These are phyloP conservation scores for Phaonia tiefii DNA, from an alignment of 2,888 invertebrate genomes.

Conservation along the genomic window DNA sequence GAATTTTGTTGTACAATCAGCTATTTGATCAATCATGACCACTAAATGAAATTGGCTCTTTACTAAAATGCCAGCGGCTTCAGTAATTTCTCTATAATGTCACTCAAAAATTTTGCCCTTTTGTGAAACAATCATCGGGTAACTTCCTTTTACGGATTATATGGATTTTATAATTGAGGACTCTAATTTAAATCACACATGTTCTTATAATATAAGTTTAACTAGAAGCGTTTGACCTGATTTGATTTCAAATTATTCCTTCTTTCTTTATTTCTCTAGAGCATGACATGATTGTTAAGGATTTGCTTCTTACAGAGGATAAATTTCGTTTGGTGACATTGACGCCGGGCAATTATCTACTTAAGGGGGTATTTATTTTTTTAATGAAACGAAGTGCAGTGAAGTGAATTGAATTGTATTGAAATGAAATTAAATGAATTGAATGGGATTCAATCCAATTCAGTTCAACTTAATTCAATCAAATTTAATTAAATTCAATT, in stretches of 20 bases:
- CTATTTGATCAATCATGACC: no score
- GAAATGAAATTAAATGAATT: no score
- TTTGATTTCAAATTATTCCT: background rate
- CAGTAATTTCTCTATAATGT: constrained; percentile 57
- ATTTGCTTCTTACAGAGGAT: background rate
- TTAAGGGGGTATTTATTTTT: no score
- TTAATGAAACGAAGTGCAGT: no score
- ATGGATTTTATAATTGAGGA: background rate
- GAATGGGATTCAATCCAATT: no score
- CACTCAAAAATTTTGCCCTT: constrained; percentile 43
- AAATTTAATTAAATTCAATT: no score
- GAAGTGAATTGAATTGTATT: no score
- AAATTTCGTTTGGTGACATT: background rate
- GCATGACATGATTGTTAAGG: background rate
- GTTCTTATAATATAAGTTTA: constrained; percentile 53
- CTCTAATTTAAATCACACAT: constrained; percentile 62
- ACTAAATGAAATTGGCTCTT: no score
- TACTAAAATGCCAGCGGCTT: constrained; percentile 54
- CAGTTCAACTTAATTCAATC: no score
- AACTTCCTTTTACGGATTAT: constrained; percentile 23
- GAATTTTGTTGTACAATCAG: no score
- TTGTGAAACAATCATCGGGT: constrained; percentile 28
- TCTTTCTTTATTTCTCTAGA: background rate
- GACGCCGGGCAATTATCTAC: background rate
- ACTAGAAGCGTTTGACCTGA: background rate